phyloP scores from a whole-genome alignment of 2,888 invertebrate species.

The Torymus auratus region DNA sequence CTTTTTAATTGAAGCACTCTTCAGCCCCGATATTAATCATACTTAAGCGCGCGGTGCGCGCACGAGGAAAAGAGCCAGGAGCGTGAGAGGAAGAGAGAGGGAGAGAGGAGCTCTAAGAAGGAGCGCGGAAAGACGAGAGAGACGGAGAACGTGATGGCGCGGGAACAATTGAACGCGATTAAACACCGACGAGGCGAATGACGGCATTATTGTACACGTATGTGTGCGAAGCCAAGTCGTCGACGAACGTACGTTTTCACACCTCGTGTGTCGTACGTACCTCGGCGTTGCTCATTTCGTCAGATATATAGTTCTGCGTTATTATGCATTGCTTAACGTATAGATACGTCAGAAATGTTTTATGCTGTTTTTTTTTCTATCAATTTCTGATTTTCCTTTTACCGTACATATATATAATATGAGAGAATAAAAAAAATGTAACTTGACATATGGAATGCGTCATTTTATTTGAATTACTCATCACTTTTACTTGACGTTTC shows the following conservation, averaged over 20 bases:
- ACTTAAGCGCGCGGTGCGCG: conserved; percentile 17
- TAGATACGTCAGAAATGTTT: no score
- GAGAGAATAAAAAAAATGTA: no score
- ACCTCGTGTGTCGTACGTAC: neutral
- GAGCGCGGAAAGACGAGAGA: conserved; percentile 41
- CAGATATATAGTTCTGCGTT: no score
- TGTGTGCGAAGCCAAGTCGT: neutral
- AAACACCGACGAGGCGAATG: conserved; percentile 49
- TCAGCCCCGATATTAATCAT: conserved; percentile 43
- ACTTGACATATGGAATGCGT: no score
- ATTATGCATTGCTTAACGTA: no score
- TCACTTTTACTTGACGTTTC: no score
- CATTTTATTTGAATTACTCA: no score
- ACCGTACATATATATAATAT: no score
- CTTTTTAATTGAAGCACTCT: conserved; percentile 44
- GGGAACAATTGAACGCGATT: conserved; percentile 58
- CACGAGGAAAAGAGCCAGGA: conserved; percentile 20
- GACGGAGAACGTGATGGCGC: conserved; percentile 36
- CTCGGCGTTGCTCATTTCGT: conserved; percentile 6
- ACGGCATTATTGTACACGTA: conserved; percentile 35
- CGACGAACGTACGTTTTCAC: conserved; percentile 3
- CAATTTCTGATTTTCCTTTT: no score
- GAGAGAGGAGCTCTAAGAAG: conserved; percentile 10
- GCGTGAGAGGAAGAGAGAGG: conserved; percentile 4
- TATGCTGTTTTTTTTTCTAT: no score